Base-by-base conservation (phyloP, 2,797 vertebrate species). In the Brachyrhaphis roseni region DNA sequence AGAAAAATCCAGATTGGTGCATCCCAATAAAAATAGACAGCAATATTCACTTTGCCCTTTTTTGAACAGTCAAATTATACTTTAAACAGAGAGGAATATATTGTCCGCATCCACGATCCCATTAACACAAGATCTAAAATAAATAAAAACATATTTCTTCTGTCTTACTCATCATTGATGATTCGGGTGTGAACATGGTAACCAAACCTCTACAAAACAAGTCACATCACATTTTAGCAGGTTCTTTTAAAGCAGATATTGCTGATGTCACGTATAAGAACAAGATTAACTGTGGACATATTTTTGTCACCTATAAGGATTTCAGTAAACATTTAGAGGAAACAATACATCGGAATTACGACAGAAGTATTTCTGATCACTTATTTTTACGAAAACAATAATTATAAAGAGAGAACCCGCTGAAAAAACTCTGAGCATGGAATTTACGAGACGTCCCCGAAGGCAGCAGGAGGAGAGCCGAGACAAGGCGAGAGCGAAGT, bases 391-490 rank as follows among this genome's bases (percentile, higher is more conserved):
- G 15, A 13, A 62, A 6, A 59, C 13, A 13, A 5, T 34, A 2
- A 18, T 34, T 34, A 62, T 18, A 34, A 41, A 28, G 26, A 28
- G 12, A 28, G 11, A 78, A 57, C 43, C 15, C 13, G 4, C 0
- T 7, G 4, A 39, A 18, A 26, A 70, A 28, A 62, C 0, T 12
- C 1, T 5, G 64, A 31, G 8, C 0, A 0, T 15, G 2, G 5
- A 39, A n/a, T 80, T 88, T 82, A 71, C 88, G 80, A 78, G 80
- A 53, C 3, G 76, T 36, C 16, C 83, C 0, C 80, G 87, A 91
- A 93, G 46, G 86, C 86, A 84, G 43, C 90, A 78, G 47, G 23
- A 53, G 39, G 77, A 68, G 72, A 70, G 78, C 41, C 0, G 43
- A 64, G 77, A 41, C 74, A 41, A 59, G 78, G 34, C 68, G 84